A percentile compares a stretch with the other conserved stretches of the same genome.
phyloP scores from a whole-genome alignment of 2,113 vertebrate genomes.

The Rhineura floridana region DNA sequence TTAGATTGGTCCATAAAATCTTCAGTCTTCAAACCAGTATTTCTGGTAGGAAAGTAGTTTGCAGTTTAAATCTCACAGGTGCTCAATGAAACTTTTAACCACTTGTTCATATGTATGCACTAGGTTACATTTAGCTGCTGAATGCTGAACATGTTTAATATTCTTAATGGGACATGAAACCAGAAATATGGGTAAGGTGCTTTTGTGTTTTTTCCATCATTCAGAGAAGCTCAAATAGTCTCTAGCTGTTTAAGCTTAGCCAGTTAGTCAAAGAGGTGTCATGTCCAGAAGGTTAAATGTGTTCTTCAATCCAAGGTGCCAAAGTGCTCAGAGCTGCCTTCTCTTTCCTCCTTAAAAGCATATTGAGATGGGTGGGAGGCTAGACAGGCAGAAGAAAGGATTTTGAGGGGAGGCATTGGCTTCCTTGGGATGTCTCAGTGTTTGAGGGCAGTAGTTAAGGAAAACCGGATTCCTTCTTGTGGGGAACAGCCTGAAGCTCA shows the following conservation, averaged over 20 bases:
- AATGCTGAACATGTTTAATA: background rate
- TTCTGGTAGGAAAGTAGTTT: background rate
- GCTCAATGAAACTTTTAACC: background rate
- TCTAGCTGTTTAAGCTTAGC: background rate
- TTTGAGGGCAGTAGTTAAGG: background rate
- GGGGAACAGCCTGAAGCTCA: background rate
- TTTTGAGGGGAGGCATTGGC: background rate
- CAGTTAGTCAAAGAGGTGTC: background rate
- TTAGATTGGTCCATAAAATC: background rate
- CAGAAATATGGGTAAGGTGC: background rate
- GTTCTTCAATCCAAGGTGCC: background rate
- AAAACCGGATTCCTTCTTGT: background rate
- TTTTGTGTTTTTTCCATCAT: background rate
- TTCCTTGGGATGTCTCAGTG: background rate
- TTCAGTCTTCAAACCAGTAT: background rate
- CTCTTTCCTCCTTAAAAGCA: background rate
- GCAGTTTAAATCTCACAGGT: background rate
- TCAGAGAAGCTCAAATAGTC: background rate
- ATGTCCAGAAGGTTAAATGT: background rate
- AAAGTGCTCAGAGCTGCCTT: background rate
- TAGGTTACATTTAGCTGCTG: background rate
- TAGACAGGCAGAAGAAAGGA: background rate
- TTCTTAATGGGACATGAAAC: conserved; percentile 4
- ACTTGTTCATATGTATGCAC: background rate
- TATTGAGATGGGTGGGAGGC: no score